phyloP scores from a whole-genome alignment of 2,113 vertebrate species.

The Phainopepla nitens region DNA sequence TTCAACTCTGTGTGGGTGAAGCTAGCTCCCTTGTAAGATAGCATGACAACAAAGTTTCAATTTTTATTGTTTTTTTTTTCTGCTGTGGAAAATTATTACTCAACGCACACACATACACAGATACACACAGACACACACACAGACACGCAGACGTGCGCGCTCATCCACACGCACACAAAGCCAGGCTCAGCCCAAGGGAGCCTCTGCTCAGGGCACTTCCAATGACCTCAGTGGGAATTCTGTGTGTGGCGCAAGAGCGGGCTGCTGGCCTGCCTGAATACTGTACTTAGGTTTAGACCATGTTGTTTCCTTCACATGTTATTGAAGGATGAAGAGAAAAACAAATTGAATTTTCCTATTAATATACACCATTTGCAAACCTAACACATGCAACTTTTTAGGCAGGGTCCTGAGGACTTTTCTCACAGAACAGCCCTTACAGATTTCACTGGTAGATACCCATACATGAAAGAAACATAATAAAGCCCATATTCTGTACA shows the following conservation, averaged over 20 bases:
- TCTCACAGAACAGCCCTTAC: not conserved
- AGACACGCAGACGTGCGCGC: not conserved
- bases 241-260: conserved; percentile 2
- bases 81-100: conserved; percentile 23
- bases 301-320: conserved; percentile 25
- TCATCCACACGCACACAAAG: not conserved
- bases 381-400: not conserved
- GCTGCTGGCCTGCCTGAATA: not conserved
- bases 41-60: conserved; percentile 24
- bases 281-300: conserved; percentile 15
- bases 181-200: not conserved
- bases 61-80: not conserved
- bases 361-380: not conserved
- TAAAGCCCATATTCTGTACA: not conserved
- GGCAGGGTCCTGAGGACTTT: not conserved
- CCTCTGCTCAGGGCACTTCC: conserved; percentile 4
- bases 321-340: conserved; percentile 18
- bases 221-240: conserved; percentile 44
- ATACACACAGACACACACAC: not conserved
- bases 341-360: conserved; percentile 43
- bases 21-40: conserved; percentile 45
- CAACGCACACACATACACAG: not conserved
- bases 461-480: not conserved
- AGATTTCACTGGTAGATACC: conserved; percentile 23
- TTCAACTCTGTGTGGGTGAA: conserved; percentile 67